Evolutionary conservation across 2,113 vertebrate genomes (phyloP).

Genomic region (Hiodon tergisus): DNA sequence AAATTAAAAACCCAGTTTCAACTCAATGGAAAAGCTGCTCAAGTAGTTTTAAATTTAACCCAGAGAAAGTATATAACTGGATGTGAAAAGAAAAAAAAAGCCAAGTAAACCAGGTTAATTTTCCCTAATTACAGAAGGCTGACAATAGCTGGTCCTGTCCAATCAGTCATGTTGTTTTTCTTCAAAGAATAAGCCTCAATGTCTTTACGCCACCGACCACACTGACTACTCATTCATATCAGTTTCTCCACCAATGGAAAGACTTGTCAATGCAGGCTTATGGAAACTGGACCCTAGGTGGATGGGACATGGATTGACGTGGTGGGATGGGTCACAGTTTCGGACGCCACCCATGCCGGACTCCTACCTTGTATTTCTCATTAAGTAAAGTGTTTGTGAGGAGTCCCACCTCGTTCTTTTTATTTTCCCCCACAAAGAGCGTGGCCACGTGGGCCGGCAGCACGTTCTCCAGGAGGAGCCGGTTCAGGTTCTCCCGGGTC

Average conservation of each 20-base stretch:
- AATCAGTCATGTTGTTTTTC: not conserved
- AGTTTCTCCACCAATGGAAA: not conserved
- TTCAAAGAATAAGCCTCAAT: not conserved
- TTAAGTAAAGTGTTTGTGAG: slow-evolving; percentile 41
- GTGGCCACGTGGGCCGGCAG: slow-evolving; percentile 89
- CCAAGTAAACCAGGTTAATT: no score
- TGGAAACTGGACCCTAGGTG: not conserved
- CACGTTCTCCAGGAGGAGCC: slow-evolving; percentile 91
- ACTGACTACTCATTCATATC: not conserved
- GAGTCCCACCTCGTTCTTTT: slow-evolving; percentile 83
- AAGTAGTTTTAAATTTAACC: no score
- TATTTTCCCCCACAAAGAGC: slow-evolving; percentile 89
- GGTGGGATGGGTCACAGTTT: slow-evolving; percentile 9
- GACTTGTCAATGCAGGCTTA: not conserved
- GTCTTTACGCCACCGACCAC: slow-evolving; percentile 5
- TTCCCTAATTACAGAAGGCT: no score
- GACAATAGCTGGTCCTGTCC: no score
- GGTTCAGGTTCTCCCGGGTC: slow-evolving; percentile 94
- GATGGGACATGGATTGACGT: not conserved
- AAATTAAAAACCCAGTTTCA: no score
- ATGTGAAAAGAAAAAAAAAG: no score
- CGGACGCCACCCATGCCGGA: not conserved
- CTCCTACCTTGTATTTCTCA: slow-evolving; percentile 48
- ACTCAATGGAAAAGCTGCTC: no score
- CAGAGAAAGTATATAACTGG: no score